Conservation (phyloP, 2,888 invertebrate genomes). For the Pyrocoelia pectoralis region DNA sequence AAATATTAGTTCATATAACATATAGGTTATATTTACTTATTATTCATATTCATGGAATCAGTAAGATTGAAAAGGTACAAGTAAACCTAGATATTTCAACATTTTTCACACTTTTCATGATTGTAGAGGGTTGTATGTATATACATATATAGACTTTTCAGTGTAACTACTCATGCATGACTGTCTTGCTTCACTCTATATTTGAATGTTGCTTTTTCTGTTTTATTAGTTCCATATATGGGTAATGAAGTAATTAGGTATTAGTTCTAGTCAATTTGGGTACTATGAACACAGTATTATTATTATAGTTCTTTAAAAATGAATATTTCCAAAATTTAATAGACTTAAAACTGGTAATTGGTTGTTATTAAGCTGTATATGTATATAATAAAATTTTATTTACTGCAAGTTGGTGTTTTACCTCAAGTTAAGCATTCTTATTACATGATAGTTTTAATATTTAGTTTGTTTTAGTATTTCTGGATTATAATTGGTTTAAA, state of each 20-base stretch:
- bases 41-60: constrained; percentile 5
- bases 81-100: too few species aligned
- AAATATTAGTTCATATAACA: too few species aligned
- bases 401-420: background rate
- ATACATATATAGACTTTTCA: background rate
- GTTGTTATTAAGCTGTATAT: background rate
- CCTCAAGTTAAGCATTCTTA: background rate
- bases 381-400: background rate
- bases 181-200: background rate
- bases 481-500: too few species aligned
- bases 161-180: background rate
- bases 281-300: background rate
- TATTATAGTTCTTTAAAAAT: background rate
- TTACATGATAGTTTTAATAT: too few species aligned
- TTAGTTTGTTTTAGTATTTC: too few species aligned
- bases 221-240: constrained; percentile 9
- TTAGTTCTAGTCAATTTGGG: constrained; percentile 8
- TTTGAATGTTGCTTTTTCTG: constrained; percentile 3
- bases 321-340: background rate
- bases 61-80: background rate
- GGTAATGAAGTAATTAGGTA: background rate
- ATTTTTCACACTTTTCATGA: background rate
- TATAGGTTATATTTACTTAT: background rate
- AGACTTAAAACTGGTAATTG: background rate
- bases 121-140: background rate